Evolutionary conservation across 2,113 vertebrate species (phyloP).

Genomic region (Amblyornis subalaris): DNA sequence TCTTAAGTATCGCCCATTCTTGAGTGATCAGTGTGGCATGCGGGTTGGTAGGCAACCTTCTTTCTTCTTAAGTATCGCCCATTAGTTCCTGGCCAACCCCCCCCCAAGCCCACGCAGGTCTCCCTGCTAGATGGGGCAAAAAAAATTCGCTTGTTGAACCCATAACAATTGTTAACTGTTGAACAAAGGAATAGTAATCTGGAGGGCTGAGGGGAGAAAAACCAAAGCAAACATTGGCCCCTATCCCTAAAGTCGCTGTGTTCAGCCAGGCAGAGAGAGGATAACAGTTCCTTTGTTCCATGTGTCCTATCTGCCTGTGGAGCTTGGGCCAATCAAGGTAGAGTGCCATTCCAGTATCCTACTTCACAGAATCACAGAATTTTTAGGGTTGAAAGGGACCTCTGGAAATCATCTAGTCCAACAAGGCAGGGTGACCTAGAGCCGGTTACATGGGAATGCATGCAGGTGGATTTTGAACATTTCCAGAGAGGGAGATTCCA

Average conservation of each 20-base stretch:
- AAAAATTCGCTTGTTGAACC: too few relatives aligned
- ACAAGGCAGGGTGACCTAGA: neutral
- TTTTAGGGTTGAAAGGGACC: neutral
- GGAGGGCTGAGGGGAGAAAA: fast-evolving
- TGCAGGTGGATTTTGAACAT: neutral
- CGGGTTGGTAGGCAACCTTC: too few relatives aligned
- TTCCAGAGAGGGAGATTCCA: neutral
- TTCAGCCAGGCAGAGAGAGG: neutral
- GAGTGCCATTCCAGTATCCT: neutral
- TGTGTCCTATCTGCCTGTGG: neutral
- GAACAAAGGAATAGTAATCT: neutral
- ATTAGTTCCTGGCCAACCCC: too few relatives aligned
- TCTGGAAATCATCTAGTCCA: neutral
- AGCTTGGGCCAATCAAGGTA: neutral
- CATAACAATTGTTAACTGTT: neutral
- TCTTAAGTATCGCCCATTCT: too few relatives aligned
- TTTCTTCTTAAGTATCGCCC: too few relatives aligned
- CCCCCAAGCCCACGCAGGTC: too few relatives aligned
- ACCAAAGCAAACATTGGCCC: neutral
- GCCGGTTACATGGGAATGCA: neutral
- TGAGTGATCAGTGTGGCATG: too few relatives aligned
- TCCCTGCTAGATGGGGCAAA: too few relatives aligned
- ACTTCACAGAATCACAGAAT: neutral
- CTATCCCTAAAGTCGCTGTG: neutral
- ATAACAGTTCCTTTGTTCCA: neutral